These are phyloP conservation scores for Nipponacmea schrenckii DNA, from an alignment of 2,888 invertebrate genomes.

Conservation along the genomic window DNA sequence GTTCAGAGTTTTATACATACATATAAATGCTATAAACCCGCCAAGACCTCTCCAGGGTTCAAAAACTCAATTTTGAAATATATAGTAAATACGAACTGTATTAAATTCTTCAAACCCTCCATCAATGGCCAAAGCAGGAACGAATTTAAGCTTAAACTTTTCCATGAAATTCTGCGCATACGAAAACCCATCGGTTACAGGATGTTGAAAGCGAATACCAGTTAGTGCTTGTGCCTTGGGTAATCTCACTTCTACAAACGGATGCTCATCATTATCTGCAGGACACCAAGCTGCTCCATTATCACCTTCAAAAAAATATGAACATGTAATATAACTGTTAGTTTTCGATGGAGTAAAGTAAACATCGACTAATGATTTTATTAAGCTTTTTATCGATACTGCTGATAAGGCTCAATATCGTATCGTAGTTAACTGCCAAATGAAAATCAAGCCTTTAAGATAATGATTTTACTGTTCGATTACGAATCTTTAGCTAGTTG, in stretches of 20 bases:
- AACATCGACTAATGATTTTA: no score
- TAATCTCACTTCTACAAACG: constrained; percentile 41
- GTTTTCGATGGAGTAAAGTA: no score
- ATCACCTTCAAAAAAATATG: constrained; percentile 19
- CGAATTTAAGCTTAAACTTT: constrained; percentile 13
- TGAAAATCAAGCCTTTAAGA: no score
- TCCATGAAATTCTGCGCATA: constrained; percentile 13
- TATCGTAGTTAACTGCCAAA: no score
- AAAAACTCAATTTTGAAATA: no score
- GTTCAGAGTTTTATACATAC: no score
- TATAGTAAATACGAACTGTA: not conserved
- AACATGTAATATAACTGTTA: not conserved
- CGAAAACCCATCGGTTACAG: not conserved
- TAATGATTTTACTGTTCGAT: no score
- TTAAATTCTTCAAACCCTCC: constrained; percentile 16
- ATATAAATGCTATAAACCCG: no score
- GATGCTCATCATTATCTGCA: constrained; percentile 24
- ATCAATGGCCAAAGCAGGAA: constrained; percentile 11
- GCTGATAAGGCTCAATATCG: no score
- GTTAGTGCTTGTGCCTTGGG: constrained; percentile 36
- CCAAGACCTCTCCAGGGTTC: no score
- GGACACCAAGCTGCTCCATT: constrained; percentile 44
- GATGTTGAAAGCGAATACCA: constrained; percentile 34
- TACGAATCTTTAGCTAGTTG: no score
- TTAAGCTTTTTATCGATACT: no score